These are phyloP conservation scores for Cepaea nemoralis DNA, from an alignment of 1,140 invertebrate species.

Conservation along the genomic window DNA sequence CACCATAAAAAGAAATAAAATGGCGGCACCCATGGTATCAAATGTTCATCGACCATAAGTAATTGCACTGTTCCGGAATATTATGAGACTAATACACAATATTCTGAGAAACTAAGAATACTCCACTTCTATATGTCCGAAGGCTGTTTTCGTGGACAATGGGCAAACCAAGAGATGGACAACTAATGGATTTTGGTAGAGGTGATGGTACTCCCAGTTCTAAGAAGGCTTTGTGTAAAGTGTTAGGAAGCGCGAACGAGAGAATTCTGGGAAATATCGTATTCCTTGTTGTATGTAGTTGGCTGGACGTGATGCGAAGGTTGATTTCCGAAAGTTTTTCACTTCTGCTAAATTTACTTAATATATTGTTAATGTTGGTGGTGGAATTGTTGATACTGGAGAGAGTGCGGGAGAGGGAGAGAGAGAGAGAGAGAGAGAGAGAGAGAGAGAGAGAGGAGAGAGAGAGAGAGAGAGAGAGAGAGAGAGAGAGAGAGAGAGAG, in stretches of 20 bases:
- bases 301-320: too few relatives aligned
- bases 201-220: neutral
- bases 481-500: neutral
- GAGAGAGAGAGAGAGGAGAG: neutral
- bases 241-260: too few relatives aligned
- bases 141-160: slow-evolving; percentile 9
- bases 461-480: neutral
- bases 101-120: neutral
- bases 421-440: neutral
- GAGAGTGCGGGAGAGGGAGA: too few relatives aligned
- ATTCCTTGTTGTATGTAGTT: too few relatives aligned
- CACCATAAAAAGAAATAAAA: neutral
- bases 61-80: slow-evolving; percentile 3
- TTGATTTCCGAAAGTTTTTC: too few relatives aligned
- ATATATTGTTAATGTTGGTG: neutral
- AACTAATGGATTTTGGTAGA: neutral
- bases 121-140: slow-evolving; percentile 6
- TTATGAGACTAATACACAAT: slow-evolving; percentile 30
- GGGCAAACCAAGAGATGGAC: neutral
- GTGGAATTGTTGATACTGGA: too few relatives aligned
- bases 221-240: neutral
- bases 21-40: neutral
- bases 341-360: too few relatives aligned
- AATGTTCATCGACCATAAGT: slow-evolving; percentile 28
- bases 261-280: too few relatives aligned